phyloP scores from a whole-genome alignment of 2,888 invertebrate species.

The Amphimallon solstitiale region DNA sequence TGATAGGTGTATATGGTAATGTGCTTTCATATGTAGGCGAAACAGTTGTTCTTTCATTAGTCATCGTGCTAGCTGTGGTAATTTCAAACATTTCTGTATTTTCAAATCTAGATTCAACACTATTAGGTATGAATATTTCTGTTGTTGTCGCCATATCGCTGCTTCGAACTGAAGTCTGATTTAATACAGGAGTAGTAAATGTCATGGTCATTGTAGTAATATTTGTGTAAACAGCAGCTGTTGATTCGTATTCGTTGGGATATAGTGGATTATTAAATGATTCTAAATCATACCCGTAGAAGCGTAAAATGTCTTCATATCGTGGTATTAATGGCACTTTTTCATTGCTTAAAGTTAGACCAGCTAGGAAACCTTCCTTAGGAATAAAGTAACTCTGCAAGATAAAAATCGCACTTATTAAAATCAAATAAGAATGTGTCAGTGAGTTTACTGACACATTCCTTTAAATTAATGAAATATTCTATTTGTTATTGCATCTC shows the following conservation, averaged over 20 bases:
- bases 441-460: too few species aligned
- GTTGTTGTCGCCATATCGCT: constrained; percentile 7
- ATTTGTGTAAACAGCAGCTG: constrained; percentile 2
- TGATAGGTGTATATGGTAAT: too few species aligned
- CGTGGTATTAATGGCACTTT: constrained; percentile 79
- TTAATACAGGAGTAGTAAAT: not conserved
- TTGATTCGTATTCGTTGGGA: constrained; percentile 47
- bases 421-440: too few species aligned
- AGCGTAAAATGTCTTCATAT: constrained; percentile 77
- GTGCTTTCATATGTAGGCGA: too few species aligned
- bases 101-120: not conserved
- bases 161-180: constrained; percentile 6
- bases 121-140: not conserved
- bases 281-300: constrained; percentile 84
- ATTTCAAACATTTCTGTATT: constrained; percentile 26
- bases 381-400: constrained; percentile 84
- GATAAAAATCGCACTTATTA: constrained; percentile 39
- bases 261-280: constrained; percentile 59
- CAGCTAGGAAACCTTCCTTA: constrained; percentile 83
- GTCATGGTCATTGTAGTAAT: constrained; percentile 4
- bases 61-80: constrained; percentile 10
- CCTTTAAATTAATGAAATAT: too few species aligned
- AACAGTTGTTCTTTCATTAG: not conserved
- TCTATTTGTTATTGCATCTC: too few species aligned
- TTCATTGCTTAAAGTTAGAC: constrained; percentile 80